These are phyloP conservation scores for Ostrea edulis DNA, from an alignment of 1,140 invertebrate species.

Conservation along the genomic window DNA sequence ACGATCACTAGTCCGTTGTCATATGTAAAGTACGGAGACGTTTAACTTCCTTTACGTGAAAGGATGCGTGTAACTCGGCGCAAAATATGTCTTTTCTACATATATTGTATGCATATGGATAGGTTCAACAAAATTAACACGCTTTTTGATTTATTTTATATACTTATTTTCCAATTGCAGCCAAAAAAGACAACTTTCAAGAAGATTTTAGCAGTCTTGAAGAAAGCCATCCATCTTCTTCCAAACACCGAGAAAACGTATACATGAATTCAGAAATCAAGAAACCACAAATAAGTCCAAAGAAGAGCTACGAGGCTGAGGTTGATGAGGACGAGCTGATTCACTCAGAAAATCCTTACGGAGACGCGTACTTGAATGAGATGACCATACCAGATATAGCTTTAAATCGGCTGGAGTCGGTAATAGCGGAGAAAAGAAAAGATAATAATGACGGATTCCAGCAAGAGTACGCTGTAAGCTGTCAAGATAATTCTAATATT, in stretches of 20 bases:
- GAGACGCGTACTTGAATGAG: neutral
- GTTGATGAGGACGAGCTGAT: neutral
- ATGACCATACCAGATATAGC: neutral
- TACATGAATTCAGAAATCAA: neutral
- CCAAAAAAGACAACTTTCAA: neutral
- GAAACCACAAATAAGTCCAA: neutral
- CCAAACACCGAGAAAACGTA: neutral
- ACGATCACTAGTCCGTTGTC: too few relatives aligned
- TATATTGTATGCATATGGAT: too few relatives aligned
- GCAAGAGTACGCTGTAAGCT: neutral
- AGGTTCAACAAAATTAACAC: too few relatives aligned
- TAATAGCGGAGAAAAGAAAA: neutral
- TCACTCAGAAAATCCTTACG: neutral
- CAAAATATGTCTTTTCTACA: too few relatives aligned
- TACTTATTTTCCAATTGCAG: neutral
- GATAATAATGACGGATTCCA: neutral
- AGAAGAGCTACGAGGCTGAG: neutral
- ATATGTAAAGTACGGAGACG: neutral
- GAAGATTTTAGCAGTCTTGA: neutral
- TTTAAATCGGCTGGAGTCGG: neutral
- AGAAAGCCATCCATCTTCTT: neutral
- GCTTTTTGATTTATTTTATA: neutral
- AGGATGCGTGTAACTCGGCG: too few relatives aligned
- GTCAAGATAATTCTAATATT: neutral
- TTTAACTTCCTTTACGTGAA: neutral